A percentile compares a stretch with the other conserved stretches of the same genome.
phyloP scores from a whole-genome alignment of 2,797 vertebrate species.

The Hipposideros larvatus region DNA sequence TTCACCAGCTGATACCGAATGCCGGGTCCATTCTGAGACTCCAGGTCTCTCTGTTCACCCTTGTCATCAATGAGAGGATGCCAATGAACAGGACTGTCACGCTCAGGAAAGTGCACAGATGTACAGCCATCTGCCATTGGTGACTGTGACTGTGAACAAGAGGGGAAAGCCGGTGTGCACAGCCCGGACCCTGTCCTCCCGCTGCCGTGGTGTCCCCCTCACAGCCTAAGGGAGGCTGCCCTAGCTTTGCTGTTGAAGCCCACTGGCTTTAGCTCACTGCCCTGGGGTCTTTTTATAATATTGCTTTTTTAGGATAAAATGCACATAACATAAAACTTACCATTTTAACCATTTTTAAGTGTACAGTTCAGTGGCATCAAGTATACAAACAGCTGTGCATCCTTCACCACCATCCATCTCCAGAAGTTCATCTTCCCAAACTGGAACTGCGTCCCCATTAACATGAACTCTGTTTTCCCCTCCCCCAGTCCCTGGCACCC shows the following conservation, averaged over 20 bases:
- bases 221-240: neutral
- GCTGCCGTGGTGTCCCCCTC: neutral
- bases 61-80: neutral
- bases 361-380: neutral
- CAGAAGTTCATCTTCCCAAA: neutral
- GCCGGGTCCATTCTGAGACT: neutral
- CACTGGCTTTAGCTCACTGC: neutral
- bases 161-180: neutral
- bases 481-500: neutral
- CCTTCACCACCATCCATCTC: neutral
- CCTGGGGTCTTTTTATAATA: neutral
- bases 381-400: neutral
- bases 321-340: neutral
- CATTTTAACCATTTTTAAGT: neutral
- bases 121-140: accelerated
- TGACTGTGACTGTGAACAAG: neutral
- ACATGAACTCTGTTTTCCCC: neutral
- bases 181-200: neutral
- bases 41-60: neutral
- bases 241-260: neutral
- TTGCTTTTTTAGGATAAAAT: neutral
- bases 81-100: neutral
- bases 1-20: neutral
- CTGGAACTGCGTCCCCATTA: neutral
- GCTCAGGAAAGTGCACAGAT: neutral